A percentile compares a stretch with the other conserved stretches of the same genome.
phyloP scores from a whole-genome alignment of 2,888 invertebrate genomes.

The Mythimna pallens region DNA sequence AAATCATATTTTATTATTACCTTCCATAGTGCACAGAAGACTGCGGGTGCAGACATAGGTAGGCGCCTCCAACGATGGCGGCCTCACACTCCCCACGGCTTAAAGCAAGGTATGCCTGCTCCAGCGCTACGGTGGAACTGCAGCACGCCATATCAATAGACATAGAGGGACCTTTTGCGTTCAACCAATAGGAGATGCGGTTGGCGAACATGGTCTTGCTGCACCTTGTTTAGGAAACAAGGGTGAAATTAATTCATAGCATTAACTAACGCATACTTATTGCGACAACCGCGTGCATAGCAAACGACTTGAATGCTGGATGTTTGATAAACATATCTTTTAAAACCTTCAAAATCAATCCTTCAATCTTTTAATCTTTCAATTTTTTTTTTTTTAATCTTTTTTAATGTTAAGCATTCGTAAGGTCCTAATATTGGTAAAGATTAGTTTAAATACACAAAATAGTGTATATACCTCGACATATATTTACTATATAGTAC shows the following conservation, averaged over 20 bases:
- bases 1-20: slow-evolving; percentile 54
- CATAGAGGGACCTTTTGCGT: slow-evolving; percentile 76
- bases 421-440: too few relatives aligned
- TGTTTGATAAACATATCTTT: too few relatives aligned
- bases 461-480: too few relatives aligned
- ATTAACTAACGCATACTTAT: too few relatives aligned
- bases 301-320: too few relatives aligned
- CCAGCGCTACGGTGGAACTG: slow-evolving; percentile 75
- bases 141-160: slow-evolving; percentile 76
- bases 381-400: too few relatives aligned
- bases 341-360: too few relatives aligned
- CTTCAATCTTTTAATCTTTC: too few relatives aligned
- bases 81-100: slow-evolving; percentile 78
- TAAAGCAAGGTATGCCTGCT: slow-evolving; percentile 76
- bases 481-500: too few relatives aligned
- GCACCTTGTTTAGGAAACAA: slow-evolving; percentile 58
- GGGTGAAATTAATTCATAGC: not conserved
- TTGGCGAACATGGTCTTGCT: slow-evolving; percentile 76
- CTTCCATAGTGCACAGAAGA: slow-evolving; percentile 75
- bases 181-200: slow-evolving; percentile 77
- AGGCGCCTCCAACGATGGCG: slow-evolving; percentile 92
- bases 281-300: too few relatives aligned
- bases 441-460: too few relatives aligned
- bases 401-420: too few relatives aligned
- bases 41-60: slow-evolving; percentile 90